Evolutionary conservation across 2,888 invertebrate species (phyloP), one percentile per base, ranked within the genome.

Genomic region (Parascotia fuliginaria): DNA sequence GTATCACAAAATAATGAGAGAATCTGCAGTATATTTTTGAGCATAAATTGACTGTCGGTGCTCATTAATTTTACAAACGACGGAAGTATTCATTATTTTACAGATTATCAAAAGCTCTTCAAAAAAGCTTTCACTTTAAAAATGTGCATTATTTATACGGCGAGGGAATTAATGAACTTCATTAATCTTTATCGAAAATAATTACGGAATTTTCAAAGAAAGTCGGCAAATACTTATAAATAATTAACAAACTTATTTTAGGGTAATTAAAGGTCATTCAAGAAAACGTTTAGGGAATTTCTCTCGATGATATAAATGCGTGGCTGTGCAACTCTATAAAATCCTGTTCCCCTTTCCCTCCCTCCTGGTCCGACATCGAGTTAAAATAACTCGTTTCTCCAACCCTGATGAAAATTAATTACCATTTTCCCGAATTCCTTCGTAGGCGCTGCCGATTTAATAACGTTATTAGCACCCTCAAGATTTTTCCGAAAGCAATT

Each of bases 391-490:
- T 64, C 65, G 58, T 60, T 65, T 37, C 51, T 54, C 44, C 45
- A 54, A 46, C 48, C 50, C 64, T 73, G 75, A 80, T 79, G 77
- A 71, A 78, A 82, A 82, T 81, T 81, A 80, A 82, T 83, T 78
- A 74, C 70, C 61, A 55, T 57, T 75, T 66, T 57, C 54, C 52
- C 16, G 52, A 66, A 73, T 74, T 70, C 64, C 68, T 68, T 61
- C 56, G 51, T 45, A 69, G 72, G 62, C 24, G 59, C 62, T 65
- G 53, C 64, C 70, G 70, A 76, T 77, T 77, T 74, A 72, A 77
- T 77, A 72, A 79, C 75, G 66, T 76, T 74, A 77, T 75, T 75
- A 31, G 67, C 64, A 70, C 57, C 61, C 65, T 60, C 22, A 48
- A 68, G 55, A 59, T 67, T 74, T 61, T 54, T 40, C 43, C 41